Percentiles rank a stretch among this genome's conserved stretches.
These are phyloP conservation scores for Stegana nigrithorax DNA, from an alignment of 2,888 invertebrate species.

Conservation along the genomic window DNA sequence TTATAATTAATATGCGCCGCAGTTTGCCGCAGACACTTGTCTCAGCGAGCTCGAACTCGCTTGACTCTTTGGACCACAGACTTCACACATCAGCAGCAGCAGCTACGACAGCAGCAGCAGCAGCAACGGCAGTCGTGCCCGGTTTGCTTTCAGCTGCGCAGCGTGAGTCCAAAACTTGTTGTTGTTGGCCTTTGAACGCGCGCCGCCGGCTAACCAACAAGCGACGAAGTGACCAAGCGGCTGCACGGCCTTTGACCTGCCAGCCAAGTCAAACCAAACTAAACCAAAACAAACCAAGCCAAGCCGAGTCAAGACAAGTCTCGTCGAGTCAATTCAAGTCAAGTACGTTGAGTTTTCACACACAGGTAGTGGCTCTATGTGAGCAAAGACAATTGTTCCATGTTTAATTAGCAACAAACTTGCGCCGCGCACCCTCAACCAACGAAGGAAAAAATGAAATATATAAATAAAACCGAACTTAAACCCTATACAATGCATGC, in stretches of 20 bases:
- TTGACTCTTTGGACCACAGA: neutral
- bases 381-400: slow-evolving; percentile 1
- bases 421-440: neutral
- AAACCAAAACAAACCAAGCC: no score
- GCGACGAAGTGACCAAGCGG: neutral
- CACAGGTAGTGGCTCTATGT: neutral
- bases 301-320: no score
- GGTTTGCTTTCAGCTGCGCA: neutral
- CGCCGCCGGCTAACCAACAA: neutral
- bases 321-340: no score
- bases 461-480: neutral
- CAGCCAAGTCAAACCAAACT: no score
- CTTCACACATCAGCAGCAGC: slow-evolving; percentile 1
- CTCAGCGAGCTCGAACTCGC: neutral
- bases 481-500: no score
- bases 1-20: slow-evolving; percentile 10
- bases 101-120: no score
- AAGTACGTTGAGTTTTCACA: no score
- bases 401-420: slow-evolving; percentile 9
- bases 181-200: neutral
- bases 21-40: neutral
- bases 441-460: neutral
- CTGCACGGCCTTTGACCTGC: neutral
- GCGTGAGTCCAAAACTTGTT: slow-evolving; percentile 1
- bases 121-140: no score